phyloP scores from a whole-genome alignment of 2,888 invertebrate genomes.

The Brachyopa scutellaris region DNA sequence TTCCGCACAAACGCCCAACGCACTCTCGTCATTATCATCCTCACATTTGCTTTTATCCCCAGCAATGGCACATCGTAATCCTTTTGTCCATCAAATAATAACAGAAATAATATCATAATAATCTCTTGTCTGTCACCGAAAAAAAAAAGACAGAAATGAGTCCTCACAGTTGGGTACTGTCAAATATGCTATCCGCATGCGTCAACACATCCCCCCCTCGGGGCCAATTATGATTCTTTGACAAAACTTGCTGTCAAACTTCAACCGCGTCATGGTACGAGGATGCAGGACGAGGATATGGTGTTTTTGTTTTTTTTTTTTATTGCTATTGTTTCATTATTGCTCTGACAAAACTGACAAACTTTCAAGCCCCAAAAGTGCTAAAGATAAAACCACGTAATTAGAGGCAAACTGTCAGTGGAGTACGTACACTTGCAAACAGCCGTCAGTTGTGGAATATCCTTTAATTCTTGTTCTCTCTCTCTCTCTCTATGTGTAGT shows the following conservation, averaged over 20 bases:
- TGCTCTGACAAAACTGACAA: conserved; percentile 42
- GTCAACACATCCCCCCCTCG: conserved; percentile 11
- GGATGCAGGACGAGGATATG: not conserved
- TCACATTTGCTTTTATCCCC: conserved; percentile 21
- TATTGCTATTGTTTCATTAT: conserved; percentile 49
- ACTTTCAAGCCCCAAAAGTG: conserved; percentile 55
- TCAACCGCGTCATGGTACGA: not conserved
- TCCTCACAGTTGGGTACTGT: not conserved
- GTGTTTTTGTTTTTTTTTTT: conserved; percentile 19
- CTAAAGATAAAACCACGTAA: conserved; percentile 61
- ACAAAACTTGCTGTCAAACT: conserved; percentile 17
- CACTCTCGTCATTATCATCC: conserved; percentile 8
- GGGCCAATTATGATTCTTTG: conserved; percentile 51
- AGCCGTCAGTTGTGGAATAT: not conserved
- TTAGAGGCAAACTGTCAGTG: conserved; percentile 42
- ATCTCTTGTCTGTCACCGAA: conserved; percentile 25
- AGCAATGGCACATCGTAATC: conserved; percentile 56
- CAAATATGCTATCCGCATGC: not conserved
- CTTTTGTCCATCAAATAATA: conserved; percentile 54
- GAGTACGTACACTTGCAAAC: conserved; percentile 1
- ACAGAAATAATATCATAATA: conserved; percentile 33
- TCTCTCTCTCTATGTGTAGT: not conserved
- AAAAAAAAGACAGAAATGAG: not conserved
- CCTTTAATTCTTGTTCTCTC: not conserved
- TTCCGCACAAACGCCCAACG: no score